Percentiles rank a stretch among this genome's conserved stretches.
Evolutionary conservation across 2,797 vertebrate species (phyloP).

Genomic region (Chromis chromis): DNA sequence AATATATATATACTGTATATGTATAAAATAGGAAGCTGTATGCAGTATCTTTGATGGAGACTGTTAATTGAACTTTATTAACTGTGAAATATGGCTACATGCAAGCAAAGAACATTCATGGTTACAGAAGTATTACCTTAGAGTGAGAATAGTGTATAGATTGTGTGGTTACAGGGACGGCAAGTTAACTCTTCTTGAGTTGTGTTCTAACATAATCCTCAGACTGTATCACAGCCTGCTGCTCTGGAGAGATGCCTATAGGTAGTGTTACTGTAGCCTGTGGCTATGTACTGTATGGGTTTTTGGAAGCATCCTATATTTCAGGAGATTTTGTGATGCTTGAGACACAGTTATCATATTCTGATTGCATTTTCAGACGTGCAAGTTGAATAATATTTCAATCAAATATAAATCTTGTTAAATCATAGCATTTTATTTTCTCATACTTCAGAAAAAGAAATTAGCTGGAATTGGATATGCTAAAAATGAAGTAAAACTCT

Average conservation of each 20-base stretch:
- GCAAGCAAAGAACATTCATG: too few species aligned
- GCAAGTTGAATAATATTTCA: conserved; percentile 34
- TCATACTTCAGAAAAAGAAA: conserved; percentile 29
- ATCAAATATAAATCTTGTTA: conserved; percentile 16
- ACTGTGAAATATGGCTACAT: not conserved
- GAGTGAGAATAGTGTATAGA: too few species aligned
- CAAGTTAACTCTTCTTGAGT: not conserved
- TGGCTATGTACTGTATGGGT: not conserved
- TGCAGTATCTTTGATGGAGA: not conserved
- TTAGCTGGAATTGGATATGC: conserved; percentile 35
- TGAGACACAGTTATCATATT: not conserved
- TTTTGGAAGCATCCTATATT: not conserved
- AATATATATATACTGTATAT: too few species aligned
- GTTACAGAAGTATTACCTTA: too few species aligned
- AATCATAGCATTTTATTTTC: conserved; percentile 9
- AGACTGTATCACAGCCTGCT: too few species aligned
- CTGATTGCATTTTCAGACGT: not conserved
- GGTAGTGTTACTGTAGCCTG: not conserved
- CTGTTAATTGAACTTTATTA: not conserved
- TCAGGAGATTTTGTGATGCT: not conserved
- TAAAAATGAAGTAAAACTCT: conserved; percentile 5
- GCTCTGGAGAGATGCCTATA: too few species aligned
- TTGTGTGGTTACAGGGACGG: too few species aligned
- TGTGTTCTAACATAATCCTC: too few species aligned
- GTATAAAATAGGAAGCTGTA: not conserved